These are phyloP conservation scores for Diploscapter pachys DNA, from an alignment of 1,140 invertebrate genomes.

Conservation along the genomic window DNA sequence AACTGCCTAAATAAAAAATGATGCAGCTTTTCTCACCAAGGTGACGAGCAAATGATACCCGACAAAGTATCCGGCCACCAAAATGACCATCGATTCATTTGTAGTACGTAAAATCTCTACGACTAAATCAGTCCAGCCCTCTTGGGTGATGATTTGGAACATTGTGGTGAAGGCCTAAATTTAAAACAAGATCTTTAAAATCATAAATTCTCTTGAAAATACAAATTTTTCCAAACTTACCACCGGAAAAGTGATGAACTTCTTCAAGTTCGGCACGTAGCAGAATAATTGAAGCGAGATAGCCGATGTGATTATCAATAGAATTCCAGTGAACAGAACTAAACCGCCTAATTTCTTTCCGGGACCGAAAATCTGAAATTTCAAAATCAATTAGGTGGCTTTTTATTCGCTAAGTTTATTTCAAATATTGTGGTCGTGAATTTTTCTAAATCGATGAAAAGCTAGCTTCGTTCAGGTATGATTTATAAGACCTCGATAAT, in stretches of 20 bases:
- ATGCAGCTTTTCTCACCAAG: constrained; percentile 67
- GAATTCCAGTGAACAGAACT: constrained; percentile 97
- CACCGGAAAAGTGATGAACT: constrained; percentile 90
- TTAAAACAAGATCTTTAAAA: background rate
- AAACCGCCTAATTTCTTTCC: constrained; percentile 96
- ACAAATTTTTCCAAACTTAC: background rate
- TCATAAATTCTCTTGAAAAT: background rate
- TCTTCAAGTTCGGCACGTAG: constrained; percentile 82
- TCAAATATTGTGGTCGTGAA: too few relatives aligned
- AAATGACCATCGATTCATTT: constrained; percentile 80
- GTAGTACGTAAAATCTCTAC: constrained; percentile 90
- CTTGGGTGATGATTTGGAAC: constrained; percentile 99
- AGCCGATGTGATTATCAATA: constrained; percentile 94
- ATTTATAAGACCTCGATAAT: too few relatives aligned
- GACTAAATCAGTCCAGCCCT: constrained; percentile 77
- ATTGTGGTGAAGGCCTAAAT: constrained; percentile 94
- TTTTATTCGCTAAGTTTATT: too few relatives aligned
- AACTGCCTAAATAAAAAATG: background rate
- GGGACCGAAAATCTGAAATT: constrained; percentile 83
- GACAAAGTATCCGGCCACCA: constrained; percentile 98
- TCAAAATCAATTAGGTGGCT: background rate
- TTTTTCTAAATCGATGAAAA: too few relatives aligned
- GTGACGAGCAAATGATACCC: constrained; percentile 98
- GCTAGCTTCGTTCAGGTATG: too few relatives aligned
- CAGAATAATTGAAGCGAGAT: constrained; percentile 99